Base-by-base conservation (phyloP, 2,113 vertebrate species). In the Prinia subflava region DNA sequence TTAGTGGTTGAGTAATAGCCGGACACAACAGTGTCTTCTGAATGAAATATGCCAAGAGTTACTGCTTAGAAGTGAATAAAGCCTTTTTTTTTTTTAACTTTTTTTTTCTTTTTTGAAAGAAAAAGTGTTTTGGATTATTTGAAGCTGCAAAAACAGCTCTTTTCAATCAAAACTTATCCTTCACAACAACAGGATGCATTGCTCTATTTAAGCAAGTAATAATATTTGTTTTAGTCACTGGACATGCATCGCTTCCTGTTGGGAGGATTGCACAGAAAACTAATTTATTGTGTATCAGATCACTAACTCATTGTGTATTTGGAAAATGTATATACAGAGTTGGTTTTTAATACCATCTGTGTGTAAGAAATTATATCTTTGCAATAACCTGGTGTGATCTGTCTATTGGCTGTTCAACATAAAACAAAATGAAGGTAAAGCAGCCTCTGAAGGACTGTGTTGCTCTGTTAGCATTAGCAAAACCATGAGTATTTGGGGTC, bases 1-100 rank as follows among this genome's bases (percentile, higher is more conserved):
- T 70, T 83, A 90, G 70, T 31, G 56, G 57, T 84, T 94, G 96
- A 95, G 94, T 95, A 96, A 97, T 5, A 92, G 92, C 86, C 75
- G 77, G 96, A 96, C 94, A 84, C 94, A 84, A n/a, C 69, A 88
- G 56, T 94, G 77, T 86, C 87, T 96, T 94, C 83, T 83, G 56
- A 70, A 92, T 82, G 86, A 93, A 89, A 75, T 23, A 27, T 65
- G 94, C 90, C 92, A 96, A 62, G 44, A 92, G 55, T 52, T 77
- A 50, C 44, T 75, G 24, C 77, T 79, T 52, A 37, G 22, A 83
- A 87, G 37, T 57, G 50, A 83, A 62, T 35, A 73, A 80, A 96
- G 62, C 52, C 37, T 44, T 25, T 39, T 68, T 56, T 62, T 37
- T 31, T 21, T 27, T 30, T n/a, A n/a, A n/a, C n/a, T n/a, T 88